Evolutionary conservation across 2,113 vertebrate genomes (phyloP).

Genomic region (Megaceryle torquata): DNA sequence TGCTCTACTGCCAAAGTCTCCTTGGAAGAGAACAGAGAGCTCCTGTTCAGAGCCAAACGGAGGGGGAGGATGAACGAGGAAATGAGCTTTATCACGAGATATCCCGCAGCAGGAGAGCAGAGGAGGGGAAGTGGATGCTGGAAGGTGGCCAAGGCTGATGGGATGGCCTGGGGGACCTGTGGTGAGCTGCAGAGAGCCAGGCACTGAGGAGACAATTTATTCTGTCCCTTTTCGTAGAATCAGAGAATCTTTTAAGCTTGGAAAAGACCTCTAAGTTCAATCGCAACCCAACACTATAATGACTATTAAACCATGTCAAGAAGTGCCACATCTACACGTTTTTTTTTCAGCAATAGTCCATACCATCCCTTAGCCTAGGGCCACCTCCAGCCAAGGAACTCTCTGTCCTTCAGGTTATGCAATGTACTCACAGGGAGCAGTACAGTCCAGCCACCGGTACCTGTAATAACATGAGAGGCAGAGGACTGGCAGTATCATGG

Average conservation of each 20-base stretch:
- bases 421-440: not conserved
- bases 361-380: not conserved
- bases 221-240: not conserved
- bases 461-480: not conserved
- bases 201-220: not conserved
- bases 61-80: not conserved
- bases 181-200: not conserved
- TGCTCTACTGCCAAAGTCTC: not conserved
- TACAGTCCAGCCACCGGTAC: accelerated
- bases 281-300: no score
- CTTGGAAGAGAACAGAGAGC: slow-evolving; percentile 9
- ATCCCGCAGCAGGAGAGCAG: not conserved
- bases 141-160: not conserved
- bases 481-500: not conserved
- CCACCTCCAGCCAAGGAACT: not conserved
- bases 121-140: not conserved
- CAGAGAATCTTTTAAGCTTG: no score
- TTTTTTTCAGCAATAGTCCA: not conserved
- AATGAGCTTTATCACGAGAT: not conserved
- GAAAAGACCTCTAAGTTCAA: no score
- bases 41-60: not conserved
- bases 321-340: no score
- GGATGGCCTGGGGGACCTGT: not conserved
- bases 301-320: no score
- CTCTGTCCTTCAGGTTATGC: not conserved